Conservation (phyloP, 2,113 vertebrate genomes). For the Chunga burmeisteri region DNA sequence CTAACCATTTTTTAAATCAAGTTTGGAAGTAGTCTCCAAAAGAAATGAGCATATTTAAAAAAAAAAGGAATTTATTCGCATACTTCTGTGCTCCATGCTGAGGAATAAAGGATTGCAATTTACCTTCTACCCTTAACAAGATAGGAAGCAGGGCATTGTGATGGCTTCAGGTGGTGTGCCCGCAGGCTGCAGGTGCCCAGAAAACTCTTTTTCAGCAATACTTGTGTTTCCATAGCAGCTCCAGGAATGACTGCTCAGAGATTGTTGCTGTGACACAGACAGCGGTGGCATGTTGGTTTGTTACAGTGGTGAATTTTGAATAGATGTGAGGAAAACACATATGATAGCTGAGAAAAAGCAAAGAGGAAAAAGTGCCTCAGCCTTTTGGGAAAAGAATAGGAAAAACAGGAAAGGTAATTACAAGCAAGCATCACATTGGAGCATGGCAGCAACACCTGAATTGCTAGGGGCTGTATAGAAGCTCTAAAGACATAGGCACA, state of each 20-base stretch:
- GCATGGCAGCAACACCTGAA: not conserved
- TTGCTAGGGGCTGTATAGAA: not conserved
- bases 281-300: not conserved
- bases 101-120: not conserved
- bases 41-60: not conserved
- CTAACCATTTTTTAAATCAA: not conserved
- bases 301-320: not conserved
- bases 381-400: not conserved
- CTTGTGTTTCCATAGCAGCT: not conserved
- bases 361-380: not conserved
- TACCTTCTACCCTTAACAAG: not conserved
- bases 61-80: not conserved
- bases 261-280: not conserved
- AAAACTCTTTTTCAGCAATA: not conserved
- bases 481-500: not conserved
- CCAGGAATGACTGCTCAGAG: not conserved
- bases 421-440: not conserved
- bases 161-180: not conserved
- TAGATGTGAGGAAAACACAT: not conserved
- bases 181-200: not conserved
- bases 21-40: not conserved
- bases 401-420: not conserved
- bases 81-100: not conserved
- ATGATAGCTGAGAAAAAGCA: not conserved
- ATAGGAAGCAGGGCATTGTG: not conserved